Evolutionary conservation across 2,113 vertebrate genomes (phyloP).

Genomic region (Puma concolor): DNA sequence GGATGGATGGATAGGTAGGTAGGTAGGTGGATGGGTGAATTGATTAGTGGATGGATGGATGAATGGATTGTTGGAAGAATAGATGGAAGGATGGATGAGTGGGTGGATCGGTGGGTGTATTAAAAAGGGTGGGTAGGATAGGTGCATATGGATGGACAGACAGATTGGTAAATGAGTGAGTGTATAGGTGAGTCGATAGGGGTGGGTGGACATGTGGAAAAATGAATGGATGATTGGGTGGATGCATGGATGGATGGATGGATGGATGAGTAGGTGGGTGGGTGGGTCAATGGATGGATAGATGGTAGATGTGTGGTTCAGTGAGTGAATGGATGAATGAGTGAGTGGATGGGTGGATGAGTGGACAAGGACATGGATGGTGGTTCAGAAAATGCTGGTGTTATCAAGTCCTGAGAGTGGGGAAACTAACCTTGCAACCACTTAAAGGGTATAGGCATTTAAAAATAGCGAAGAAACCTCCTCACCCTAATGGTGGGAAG

Average conservation of each 20-base stretch:
- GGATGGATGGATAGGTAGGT: background rate
- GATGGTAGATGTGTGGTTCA: background rate
- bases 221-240: background rate
- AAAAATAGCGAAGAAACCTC: conserved; percentile 44
- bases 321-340: too few species aligned
- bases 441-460: background rate
- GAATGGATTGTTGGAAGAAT: background rate
- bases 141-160: too few species aligned
- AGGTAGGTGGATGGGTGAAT: background rate
- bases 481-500: background rate
- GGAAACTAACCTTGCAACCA: background rate
- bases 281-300: background rate
- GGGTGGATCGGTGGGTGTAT: background rate
- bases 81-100: too few species aligned
- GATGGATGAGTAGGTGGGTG: background rate
- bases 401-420: background rate
- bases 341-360: background rate
- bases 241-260: background rate
- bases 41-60: background rate
- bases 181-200: background rate
- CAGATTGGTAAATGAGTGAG: background rate
- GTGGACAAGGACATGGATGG: background rate
- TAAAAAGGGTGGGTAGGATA: too few species aligned
- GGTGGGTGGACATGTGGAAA: background rate
- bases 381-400: background rate